Evolutionary conservation across 1,140 invertebrate genomes (phyloP).

Genomic region (Eumeta japonica): DNA sequence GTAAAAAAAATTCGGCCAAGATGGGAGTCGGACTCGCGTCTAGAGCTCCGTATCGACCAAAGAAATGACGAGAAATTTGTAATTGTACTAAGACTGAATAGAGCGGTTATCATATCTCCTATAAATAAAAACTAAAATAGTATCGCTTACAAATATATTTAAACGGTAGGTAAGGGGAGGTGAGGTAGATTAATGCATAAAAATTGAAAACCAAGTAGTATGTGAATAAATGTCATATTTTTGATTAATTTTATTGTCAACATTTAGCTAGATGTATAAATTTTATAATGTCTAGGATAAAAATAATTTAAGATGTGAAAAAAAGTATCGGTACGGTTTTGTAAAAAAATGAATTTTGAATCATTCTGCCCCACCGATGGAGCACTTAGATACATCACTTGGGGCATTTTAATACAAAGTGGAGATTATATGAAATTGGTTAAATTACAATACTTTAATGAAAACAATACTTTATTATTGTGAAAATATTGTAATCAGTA

Average conservation of each 20-base stretch:
- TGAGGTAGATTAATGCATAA: constrained; percentile 1
- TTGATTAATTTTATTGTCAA: background rate
- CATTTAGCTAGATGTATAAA: constrained; percentile 1
- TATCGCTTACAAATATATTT: background rate
- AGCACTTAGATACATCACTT: no score
- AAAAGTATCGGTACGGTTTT: constrained; percentile 1
- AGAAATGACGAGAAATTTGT: no score
- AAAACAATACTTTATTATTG: background rate
- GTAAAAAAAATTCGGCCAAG: no score
- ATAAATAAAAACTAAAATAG: background rate
- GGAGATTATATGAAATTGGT: no score
- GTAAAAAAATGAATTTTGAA: background rate
- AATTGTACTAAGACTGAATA: no score
- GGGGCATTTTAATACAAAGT: no score
- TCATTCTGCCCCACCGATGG: no score
- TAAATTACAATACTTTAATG: no score
- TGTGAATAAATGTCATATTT: constrained; percentile 1
- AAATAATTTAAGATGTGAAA: constrained; percentile 3
- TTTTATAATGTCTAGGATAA: background rate
- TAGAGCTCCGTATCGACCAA: no score
- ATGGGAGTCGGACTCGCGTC: no score
- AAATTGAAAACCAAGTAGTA: constrained; percentile 1
- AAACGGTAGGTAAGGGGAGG: background rate
- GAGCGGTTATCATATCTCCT: no score
- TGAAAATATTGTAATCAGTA: background rate